These are phyloP conservation scores for Heliangelus exortis DNA, from an alignment of 2,797 vertebrate species.

Conservation along the genomic window DNA sequence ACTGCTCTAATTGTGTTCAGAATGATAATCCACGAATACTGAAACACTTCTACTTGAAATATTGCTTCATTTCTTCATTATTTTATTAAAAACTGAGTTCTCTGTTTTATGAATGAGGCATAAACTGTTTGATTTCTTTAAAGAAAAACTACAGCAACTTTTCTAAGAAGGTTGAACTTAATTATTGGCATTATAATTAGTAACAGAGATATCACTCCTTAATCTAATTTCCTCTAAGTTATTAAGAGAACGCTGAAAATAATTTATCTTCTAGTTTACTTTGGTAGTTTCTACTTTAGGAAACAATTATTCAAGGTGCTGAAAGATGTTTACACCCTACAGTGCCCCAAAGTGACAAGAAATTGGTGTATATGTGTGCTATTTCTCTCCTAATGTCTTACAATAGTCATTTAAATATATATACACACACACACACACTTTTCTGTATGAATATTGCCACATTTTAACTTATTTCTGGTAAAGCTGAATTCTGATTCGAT, in stretches of 20 bases:
- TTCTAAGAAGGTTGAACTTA: neutral
- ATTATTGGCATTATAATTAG: neutral
- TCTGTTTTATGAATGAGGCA: neutral
- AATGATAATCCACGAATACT: neutral
- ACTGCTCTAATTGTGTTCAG: neutral
- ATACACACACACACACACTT: neutral
- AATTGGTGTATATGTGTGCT: accelerated
- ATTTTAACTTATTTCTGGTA: neutral
- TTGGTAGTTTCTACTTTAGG: neutral
- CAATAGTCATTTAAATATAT: neutral
- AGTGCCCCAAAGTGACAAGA: neutral
- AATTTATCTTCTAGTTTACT: neutral
- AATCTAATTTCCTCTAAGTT: neutral
- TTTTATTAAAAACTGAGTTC: neutral
- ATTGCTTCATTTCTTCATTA: neutral
- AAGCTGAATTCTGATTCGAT: no score
- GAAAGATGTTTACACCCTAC: accelerated
- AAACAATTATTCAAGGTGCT: neutral
- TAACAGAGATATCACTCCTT: neutral
- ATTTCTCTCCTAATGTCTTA: neutral
- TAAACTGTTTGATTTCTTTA: neutral
- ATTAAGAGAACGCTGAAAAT: neutral
- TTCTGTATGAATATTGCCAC: neutral
- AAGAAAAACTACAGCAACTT: neutral
- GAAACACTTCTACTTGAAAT: neutral